These are phyloP conservation scores for Mechanitis messenoides DNA, from an alignment of 2,888 invertebrate genomes.

Conservation along the genomic window DNA sequence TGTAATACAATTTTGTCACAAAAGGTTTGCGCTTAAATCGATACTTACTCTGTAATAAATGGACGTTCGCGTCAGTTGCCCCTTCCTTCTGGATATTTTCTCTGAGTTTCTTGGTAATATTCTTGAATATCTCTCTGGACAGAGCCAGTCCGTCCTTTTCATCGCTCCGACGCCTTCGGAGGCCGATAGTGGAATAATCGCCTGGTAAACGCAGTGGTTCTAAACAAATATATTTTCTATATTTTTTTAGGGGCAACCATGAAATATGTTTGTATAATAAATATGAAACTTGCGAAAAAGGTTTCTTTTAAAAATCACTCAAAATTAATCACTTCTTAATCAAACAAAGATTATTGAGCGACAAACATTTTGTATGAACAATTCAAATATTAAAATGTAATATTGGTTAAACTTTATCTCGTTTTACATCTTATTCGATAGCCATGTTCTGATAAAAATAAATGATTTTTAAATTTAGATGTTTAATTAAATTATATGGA, in stretches of 20 bases:
- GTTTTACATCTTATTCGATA: background rate
- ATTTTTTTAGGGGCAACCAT: slow-evolving; percentile 3
- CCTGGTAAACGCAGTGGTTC: slow-evolving; percentile 65
- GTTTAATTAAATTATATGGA: background rate
- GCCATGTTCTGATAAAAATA: background rate
- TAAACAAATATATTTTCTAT: slow-evolving; percentile 26
- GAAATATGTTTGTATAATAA: background rate
- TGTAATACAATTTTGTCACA: slow-evolving; percentile 18
- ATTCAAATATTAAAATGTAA: background rate
- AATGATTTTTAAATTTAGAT: background rate
- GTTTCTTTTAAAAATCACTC: no score
- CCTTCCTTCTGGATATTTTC: slow-evolving; percentile 71
- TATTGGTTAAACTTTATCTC: background rate
- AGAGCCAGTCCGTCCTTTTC: slow-evolving; percentile 68
- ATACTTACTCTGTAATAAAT: slow-evolving; percentile 66
- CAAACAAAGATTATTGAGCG: background rate
- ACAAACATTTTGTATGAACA: background rate
- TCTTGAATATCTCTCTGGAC: slow-evolving; percentile 73
- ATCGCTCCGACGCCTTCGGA: slow-evolving; percentile 59
- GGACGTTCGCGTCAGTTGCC: slow-evolving; percentile 62
- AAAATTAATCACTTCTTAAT: no score
- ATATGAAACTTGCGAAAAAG: no score
- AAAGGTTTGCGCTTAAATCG: slow-evolving; percentile 27
- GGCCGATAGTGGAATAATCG: slow-evolving; percentile 55
- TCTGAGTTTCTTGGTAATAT: slow-evolving; percentile 71